Conservation (phyloP, 1,140 invertebrate genomes). For the Bombus vancouverensis region DNA sequence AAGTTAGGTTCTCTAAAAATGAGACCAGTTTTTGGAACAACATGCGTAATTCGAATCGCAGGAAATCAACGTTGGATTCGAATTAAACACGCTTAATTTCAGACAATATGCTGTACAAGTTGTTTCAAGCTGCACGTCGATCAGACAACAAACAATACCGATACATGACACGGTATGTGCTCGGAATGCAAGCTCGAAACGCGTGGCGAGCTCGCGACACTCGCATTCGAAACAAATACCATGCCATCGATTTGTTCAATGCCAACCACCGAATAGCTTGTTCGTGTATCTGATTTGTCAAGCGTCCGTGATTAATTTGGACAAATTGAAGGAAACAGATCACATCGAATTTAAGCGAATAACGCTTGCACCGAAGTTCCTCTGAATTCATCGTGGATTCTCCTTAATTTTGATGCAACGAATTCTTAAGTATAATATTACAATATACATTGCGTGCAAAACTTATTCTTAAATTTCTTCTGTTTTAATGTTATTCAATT, state of each 20-base stretch:
- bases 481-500: not conserved
- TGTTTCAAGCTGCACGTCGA: not conserved
- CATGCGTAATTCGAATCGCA: no score
- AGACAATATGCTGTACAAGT: not conserved
- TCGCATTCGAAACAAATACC: slow-evolving; percentile 9
- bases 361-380: no score
- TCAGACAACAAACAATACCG: not conserved
- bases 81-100: not conserved
- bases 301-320: not conserved
- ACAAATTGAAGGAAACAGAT: not conserved
- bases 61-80: not conserved
- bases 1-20: no score
- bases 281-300: not conserved
- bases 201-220: not conserved
- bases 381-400: no score
- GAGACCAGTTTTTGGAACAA: no score
- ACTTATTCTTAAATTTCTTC: not conserved
- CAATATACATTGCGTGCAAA: no score
- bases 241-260: not conserved
- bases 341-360: no score
- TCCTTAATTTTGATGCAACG: no score
- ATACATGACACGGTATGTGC: not conserved
- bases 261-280: not conserved
- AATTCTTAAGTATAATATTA: no score
- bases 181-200: slow-evolving; percentile 15